Conservation (phyloP, 2,888 invertebrate genomes). For the Brachypalpus laphriformis region DNA sequence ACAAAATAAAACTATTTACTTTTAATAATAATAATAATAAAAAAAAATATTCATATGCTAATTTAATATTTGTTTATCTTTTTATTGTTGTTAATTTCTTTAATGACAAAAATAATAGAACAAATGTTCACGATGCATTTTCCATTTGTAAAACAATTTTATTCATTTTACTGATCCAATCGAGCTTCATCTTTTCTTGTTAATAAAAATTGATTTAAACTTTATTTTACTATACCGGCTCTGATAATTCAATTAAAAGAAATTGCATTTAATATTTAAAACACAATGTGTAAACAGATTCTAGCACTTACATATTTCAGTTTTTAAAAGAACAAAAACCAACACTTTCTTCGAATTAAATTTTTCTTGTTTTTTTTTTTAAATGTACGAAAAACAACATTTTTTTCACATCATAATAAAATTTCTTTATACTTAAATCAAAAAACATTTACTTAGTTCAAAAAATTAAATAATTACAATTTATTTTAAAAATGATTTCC, state of each 20-base stretch:
- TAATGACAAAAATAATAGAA: conserved; percentile 63
- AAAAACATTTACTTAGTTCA: conserved; percentile 39
- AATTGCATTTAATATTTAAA: conserved; percentile 1
- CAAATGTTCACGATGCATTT: conserved; percentile 51
- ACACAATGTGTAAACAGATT: conserved; percentile 38
- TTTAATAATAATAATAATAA: conserved; percentile 68
- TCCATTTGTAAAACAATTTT: conserved; percentile 6
- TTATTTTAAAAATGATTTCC: conserved; percentile 1
- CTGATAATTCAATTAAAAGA: conserved; percentile 24
- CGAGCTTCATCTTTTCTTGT: conserved; percentile 26
- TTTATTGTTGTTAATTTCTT: conserved; percentile 21
- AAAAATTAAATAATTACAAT: conserved; percentile 29
- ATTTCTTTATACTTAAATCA: conserved; percentile 41
- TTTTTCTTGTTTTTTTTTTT: conserved; percentile 14
- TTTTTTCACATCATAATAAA: conserved; percentile 38
- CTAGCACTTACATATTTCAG: conserved; percentile 40
- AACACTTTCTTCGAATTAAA: conserved; percentile 25
- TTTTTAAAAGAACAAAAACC: conserved; percentile 24
- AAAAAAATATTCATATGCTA: conserved; percentile 66
- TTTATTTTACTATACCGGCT: conserved; percentile 47
- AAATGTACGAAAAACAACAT: conserved; percentile 28
- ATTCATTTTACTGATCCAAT: conserved; percentile 30
- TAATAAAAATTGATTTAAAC: conserved; percentile 49
- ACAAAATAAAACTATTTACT: conserved; percentile 72
- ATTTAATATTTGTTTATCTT: conserved; percentile 50